Evolutionary conservation across 2,888 invertebrate species (phyloP).

Genomic region (Aphelenchoides bicaudatus): DNA sequence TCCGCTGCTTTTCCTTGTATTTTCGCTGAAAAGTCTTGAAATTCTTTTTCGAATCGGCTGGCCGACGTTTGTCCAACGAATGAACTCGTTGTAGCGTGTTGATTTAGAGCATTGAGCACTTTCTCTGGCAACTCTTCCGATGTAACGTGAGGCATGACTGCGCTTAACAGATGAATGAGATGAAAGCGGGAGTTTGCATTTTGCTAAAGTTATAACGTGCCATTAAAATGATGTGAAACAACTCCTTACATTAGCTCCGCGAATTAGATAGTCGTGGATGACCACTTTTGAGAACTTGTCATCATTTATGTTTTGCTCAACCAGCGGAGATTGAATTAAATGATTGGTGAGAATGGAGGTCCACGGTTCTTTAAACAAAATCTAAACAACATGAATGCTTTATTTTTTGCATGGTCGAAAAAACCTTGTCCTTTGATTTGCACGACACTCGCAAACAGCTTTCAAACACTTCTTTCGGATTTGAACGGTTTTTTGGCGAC

Average conservation of each 20-base stretch:
- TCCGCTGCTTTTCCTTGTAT: too few species aligned
- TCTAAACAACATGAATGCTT: constrained; percentile 18
- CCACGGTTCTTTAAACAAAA: constrained; percentile 31
- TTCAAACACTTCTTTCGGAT: constrained; percentile 21
- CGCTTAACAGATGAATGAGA: constrained; percentile 16
- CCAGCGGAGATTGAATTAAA: constrained; percentile 13
- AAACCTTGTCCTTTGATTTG: constrained; percentile 17
- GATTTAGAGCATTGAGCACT: not conserved
- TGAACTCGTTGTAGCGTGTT: not conserved
- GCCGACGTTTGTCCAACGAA: not conserved
- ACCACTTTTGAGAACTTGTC: constrained; percentile 2
- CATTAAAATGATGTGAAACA: not conserved
- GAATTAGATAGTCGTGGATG: constrained; percentile 9
- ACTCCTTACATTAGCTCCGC: not conserved
- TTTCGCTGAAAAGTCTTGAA: not conserved
- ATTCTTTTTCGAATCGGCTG: not conserved
- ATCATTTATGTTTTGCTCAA: constrained; percentile 13
- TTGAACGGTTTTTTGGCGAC: constrained; percentile 17
- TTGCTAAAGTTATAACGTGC: constrained; percentile 6
- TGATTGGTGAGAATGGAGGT: constrained; percentile 31
- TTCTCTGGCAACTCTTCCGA: not conserved
- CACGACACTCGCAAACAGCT: constrained; percentile 27
- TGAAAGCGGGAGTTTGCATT: constrained; percentile 15
- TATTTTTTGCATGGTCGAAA: not conserved
- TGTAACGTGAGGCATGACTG: not conserved